Conservation (phyloP, 2,797 vertebrate genomes). For the Sebastes oblongus region DNA sequence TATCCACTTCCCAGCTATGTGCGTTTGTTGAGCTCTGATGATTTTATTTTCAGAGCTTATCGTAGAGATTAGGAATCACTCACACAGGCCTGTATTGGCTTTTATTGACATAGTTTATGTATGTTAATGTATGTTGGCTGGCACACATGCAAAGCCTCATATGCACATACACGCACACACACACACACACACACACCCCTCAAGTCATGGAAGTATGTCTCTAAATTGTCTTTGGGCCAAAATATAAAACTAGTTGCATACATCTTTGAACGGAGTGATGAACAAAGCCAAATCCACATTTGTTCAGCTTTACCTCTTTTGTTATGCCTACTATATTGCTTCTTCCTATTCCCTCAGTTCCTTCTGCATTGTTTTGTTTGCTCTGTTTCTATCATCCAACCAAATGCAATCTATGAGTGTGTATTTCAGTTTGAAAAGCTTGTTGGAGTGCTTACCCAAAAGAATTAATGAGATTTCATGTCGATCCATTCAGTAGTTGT, state of each 20-base stretch:
- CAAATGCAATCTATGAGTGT: neutral
- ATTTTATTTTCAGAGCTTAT: conserved; percentile 28
- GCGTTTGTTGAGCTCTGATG: conserved; percentile 14
- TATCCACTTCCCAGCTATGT: neutral
- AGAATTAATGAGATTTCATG: neutral
- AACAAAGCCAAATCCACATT: neutral
- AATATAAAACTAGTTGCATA: neutral
- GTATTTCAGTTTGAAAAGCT: neutral
- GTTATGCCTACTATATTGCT: neutral
- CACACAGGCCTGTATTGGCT: conserved; percentile 12
- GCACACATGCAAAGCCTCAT: neutral
- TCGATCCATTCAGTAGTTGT: neutral
- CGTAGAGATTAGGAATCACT: conserved; percentile 14
- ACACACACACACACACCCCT: too few species aligned
- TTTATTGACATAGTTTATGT: conserved; percentile 15
- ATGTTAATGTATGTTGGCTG: neutral
- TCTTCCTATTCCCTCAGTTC: neutral
- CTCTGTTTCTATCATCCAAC: neutral
- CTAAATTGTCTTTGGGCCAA: neutral
- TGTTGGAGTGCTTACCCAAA: neutral
- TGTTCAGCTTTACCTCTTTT: neutral
- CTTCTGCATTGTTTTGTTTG: neutral
- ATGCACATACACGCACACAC: neutral
- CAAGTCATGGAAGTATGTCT: neutral
- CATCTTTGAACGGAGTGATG: neutral